Evolutionary conservation across 2,888 invertebrate species (phyloP).

Genomic region (Aquatica leii): DNA sequence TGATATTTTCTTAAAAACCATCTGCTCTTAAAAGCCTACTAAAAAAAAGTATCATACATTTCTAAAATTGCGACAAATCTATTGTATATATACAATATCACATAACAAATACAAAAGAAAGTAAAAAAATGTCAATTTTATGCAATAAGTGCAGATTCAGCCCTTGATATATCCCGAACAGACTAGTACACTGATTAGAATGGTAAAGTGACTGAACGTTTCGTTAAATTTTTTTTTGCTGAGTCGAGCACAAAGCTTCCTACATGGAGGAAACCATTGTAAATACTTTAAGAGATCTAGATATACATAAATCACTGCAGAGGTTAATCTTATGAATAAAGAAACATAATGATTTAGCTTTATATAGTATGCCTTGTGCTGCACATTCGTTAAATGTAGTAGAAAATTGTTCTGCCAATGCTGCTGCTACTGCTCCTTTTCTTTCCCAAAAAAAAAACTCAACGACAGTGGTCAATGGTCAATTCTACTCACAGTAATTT

Average conservation of each 20-base stretch:
- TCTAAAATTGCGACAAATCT: not conserved
- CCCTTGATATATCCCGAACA: not conserved
- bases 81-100: too few relatives aligned
- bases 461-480: too few relatives aligned
- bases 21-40: not conserved
- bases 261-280: too few relatives aligned
- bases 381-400: not conserved
- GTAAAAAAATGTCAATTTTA: not conserved
- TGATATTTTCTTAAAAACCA: not conserved
- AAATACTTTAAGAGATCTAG: not conserved
- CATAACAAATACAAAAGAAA: not conserved
- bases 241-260: not conserved
- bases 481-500: too few relatives aligned
- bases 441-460: too few relatives aligned
- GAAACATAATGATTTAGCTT: not conserved
- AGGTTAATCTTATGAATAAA: not conserved
- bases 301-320: not conserved
- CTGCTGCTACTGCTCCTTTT: too few relatives aligned
- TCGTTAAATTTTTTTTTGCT: too few relatives aligned
- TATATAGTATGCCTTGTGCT: not conserved
- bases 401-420: not conserved
- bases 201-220: too few relatives aligned
- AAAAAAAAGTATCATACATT: not conserved
- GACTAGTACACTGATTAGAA: not conserved
- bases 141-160: not conserved